phyloP scores from a whole-genome alignment of 1,140 invertebrate species.

The Meloidogyne floridensis region DNA sequence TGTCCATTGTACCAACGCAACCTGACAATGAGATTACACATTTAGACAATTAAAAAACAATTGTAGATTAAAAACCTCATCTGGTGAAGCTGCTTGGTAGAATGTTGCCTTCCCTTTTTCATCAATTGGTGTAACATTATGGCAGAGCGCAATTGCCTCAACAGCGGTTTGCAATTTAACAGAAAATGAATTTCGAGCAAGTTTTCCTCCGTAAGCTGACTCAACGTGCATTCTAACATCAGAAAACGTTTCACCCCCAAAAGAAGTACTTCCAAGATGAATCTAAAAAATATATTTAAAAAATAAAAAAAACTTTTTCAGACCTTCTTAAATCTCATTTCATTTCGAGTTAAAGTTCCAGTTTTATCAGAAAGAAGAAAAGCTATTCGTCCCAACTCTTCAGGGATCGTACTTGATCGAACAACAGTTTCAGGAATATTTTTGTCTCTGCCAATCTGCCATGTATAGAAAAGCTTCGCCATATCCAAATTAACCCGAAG shows the following conservation, averaged over 20 bases:
- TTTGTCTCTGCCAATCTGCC: conserved; percentile 89
- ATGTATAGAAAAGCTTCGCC: conserved; percentile 96
- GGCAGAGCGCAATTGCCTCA: conserved; percentile 89
- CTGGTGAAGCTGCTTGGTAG: conserved; percentile 91
- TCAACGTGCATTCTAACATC: conserved; percentile 60
- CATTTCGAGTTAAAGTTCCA: conserved; percentile 96
- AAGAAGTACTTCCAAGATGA: conserved; percentile 64
- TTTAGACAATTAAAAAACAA: conserved; percentile 52
- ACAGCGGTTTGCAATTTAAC: conserved; percentile 75
- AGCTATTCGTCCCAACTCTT: conserved; percentile 92
- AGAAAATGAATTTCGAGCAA: conserved; percentile 62
- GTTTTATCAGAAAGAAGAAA: conserved; percentile 97
- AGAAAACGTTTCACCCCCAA: conserved; percentile 58
- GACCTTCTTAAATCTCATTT: conserved; percentile 76
- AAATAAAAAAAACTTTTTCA: not conserved
- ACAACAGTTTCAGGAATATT: conserved; percentile 92
- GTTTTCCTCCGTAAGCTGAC: conserved; percentile 57
- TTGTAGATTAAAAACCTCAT: conserved; percentile 77
- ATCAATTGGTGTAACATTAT: conserved; percentile 97
- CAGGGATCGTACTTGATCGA: conserved; percentile 95
- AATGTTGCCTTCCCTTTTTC: conserved; percentile 71
- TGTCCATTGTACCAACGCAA: conserved; percentile 81
- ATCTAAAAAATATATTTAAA: conserved; percentile 44
- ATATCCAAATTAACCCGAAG: conserved; percentile 96
- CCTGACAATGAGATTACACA: conserved; percentile 63